These are phyloP conservation scores for Tortrix viridana DNA, from an alignment of 2,888 invertebrate species.

Conservation along the genomic window DNA sequence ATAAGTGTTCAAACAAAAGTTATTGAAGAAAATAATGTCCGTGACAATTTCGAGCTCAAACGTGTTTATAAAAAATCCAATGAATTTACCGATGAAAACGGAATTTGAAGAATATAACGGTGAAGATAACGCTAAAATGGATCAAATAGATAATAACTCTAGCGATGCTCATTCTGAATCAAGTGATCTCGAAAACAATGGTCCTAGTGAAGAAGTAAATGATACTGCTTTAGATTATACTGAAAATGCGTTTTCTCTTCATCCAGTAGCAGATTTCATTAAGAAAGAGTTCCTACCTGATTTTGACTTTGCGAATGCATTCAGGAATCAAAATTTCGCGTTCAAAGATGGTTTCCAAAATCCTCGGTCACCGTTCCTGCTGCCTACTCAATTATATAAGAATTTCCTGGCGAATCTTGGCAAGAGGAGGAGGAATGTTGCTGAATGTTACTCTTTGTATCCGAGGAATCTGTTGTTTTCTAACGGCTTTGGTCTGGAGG, in stretches of 20 bases:
- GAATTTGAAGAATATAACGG: constrained; percentile 71
- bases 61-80: constrained; percentile 70
- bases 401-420: constrained; percentile 88
- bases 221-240: constrained; percentile 70
- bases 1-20: constrained; percentile 39
- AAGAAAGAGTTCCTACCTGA: constrained; percentile 81
- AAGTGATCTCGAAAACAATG: constrained; percentile 75
- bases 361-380: constrained; percentile 81
- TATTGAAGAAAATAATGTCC: constrained; percentile 65
- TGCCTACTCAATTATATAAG: constrained; percentile 92
- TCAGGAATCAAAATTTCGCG: constrained; percentile 69
- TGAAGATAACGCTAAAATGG: constrained; percentile 61
- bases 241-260: constrained; percentile 67
- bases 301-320: constrained; percentile 73
- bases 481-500: constrained; percentile 70
- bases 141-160: constrained; percentile 69
- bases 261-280: constrained; percentile 78
- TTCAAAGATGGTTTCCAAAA: constrained; percentile 75
- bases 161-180: constrained; percentile 74
- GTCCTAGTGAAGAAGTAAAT: constrained; percentile 60
- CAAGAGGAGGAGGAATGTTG: constrained; percentile 74
- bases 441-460: constrained; percentile 78
- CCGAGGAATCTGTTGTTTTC: constrained; percentile 84
- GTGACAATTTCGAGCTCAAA: constrained; percentile 72
- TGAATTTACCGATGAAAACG: constrained; percentile 76